Percentiles rank a stretch among this genome's conserved stretches.
These are phyloP conservation scores for Osmerus eperlanus DNA, from an alignment of 2,113 vertebrate species.

Conservation along the genomic window DNA sequence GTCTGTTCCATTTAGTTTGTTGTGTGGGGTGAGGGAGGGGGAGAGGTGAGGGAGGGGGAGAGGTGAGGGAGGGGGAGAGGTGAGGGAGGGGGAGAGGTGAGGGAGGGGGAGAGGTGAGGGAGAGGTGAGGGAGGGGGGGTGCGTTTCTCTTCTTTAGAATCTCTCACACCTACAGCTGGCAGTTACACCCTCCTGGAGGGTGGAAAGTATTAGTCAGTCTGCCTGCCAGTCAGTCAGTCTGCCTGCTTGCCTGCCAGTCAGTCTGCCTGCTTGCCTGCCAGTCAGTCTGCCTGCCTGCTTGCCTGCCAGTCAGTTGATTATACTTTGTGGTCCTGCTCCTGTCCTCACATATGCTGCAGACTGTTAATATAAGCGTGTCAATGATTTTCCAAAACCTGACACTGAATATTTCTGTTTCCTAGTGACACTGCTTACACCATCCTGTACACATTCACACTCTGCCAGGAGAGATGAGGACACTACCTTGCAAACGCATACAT, in stretches of 20 bases:
- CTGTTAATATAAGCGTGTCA: constrained; percentile 60
- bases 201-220: too few species aligned
- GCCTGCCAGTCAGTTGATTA: constrained; percentile 7
- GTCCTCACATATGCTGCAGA: constrained; percentile 58
- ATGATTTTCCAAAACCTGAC: constrained; percentile 38
- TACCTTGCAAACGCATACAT: constrained; percentile 24
- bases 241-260: too few species aligned
- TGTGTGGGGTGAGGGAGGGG: background rate
- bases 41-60: too few species aligned
- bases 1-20: too few species aligned
- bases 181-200: too few species aligned
- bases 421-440: constrained; percentile 42
- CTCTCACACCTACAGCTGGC: too few species aligned
- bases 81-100: too few species aligned
- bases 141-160: constrained; percentile 6
- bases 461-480: background rate
- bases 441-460: constrained; percentile 51
- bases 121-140: background rate
- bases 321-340: constrained; percentile 37
- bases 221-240: too few species aligned
- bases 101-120: background rate
- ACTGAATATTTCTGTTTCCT: constrained; percentile 38
- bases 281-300: too few species aligned
- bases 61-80: too few species aligned
- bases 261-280: too few species aligned